Conservation (phyloP, 2,797 vertebrate genomes). For the Bucorvus abyssinicus region DNA sequence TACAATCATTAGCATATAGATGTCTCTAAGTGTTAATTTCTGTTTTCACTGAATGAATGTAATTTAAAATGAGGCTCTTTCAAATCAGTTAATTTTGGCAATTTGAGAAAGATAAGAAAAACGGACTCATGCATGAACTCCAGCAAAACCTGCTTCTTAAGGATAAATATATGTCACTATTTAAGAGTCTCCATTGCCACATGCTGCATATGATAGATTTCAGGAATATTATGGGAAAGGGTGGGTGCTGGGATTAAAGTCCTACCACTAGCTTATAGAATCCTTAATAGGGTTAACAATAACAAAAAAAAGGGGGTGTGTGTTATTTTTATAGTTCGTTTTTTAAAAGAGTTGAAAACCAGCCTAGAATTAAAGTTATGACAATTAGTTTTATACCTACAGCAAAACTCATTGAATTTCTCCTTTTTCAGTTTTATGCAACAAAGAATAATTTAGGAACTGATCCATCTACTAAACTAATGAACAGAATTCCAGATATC, state of each 20-base stretch:
- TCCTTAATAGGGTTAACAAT: slow-evolving; percentile 45
- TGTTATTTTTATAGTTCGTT: slow-evolving; percentile 23
- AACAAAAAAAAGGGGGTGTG: neutral
- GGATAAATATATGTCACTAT: slow-evolving; percentile 66
- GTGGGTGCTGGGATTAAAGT: slow-evolving; percentile 25
- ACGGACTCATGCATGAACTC: slow-evolving; percentile 68
- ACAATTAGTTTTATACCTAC: slow-evolving; percentile 49
- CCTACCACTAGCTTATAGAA: neutral
- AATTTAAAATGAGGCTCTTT: slow-evolving; percentile 81
- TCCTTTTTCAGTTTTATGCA: neutral
- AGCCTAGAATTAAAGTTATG: neutral
- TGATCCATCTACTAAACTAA: neutral
- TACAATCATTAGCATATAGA: slow-evolving; percentile 82
- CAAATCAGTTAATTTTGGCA: slow-evolving; percentile 78
- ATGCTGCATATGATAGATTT: slow-evolving; percentile 67
- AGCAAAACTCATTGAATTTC: neutral
- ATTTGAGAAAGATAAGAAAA: slow-evolving; percentile 79
- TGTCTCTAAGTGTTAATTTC: slow-evolving; percentile 82
- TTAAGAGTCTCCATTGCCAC: slow-evolving; percentile 24
- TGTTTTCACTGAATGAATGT: slow-evolving; percentile 81
- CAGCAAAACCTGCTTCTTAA: slow-evolving; percentile 69
- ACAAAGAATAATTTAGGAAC: neutral
- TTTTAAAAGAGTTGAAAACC: slow-evolving; percentile 14
- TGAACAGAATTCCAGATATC: neutral
- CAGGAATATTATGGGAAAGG: slow-evolving; percentile 20